Evolutionary conservation across 2,888 invertebrate species (phyloP), one percentile per base, ranked within the genome.

Genomic region (Eristalinus aeneus): DNA sequence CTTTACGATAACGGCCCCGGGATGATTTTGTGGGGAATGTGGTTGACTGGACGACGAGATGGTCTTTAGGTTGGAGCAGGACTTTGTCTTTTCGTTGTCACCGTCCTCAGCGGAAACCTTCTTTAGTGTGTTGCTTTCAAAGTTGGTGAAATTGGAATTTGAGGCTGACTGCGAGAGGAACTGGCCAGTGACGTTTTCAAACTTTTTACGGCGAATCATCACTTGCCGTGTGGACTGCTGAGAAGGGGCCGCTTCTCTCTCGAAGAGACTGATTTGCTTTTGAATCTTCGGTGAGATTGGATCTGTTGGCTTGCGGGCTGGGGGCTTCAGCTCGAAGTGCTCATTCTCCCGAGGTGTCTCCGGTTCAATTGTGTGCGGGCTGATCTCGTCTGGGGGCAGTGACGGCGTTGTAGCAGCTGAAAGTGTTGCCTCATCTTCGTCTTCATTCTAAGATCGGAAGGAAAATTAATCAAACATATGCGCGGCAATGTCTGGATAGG

Each of bases 401-500:
- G 92, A 64, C 6, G 92, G 89, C 90, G 93, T 93, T 0, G 93
- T 93, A 69, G 94, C 94, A 20, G 92, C 92, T 54, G 94, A 94
- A 12, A 94, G 89, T 0, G 94, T 94, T 75, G 94, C 94, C 85
- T 94, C 94, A 78, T 94, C 94, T 88, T 93, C 93, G 9, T 94
- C 94, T 12, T 94, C 93, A 12, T 88, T 93, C 60, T 82, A 23
- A 2, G 1, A 32, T 75, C 39, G 12, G 27, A 27, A 27, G 27
- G 27, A 2, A 27, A 27, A 5, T 27, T 27, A 27, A 27, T 5
- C 2, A 27, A 27, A 3, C 2, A 27, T 5, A 3, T 27, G 5
- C 5, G 5, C 5, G 5, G 27, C 2, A 27, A 5, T 4, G 36
- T 16, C 16, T 46, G 8, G 0, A 6, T 10, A 1, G 54, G 32